Evolutionary conservation across 2,888 invertebrate genomes (phyloP), one percentile per base, ranked within the genome.

Genomic region (Melanotus villosus): DNA sequence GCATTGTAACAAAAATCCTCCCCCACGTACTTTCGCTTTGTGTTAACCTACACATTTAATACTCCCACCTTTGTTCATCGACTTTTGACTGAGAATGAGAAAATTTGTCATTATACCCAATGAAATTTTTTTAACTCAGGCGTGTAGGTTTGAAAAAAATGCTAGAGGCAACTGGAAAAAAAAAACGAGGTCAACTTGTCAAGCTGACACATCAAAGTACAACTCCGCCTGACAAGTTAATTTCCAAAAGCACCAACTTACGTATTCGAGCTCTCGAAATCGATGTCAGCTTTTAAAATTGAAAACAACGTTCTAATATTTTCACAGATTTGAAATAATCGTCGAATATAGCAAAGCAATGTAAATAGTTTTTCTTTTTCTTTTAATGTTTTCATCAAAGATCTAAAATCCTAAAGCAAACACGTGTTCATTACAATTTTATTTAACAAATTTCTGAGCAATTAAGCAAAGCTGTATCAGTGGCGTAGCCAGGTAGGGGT

Each of bases 161-260:
- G 18, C 32, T 2, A 30, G 6, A 32, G 32, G 52, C 52, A 47
- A 47, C 32, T 9, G n/a, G 9, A 41, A 32, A 52, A 52, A 52
- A 41, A 32, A 52, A 52, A 52, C 19, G 32, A 32, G 52, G 52
- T 30, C 52, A 52, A 18, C 50, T 16, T 50, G 50, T 50, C 50
- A 50, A 26, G 26, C 32, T 4, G 32, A 32, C 30, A 50, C 50
- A 50, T 50, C 50, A 52, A 52, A 52, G 32, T 52, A 32, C 30
- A 18, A 30, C 52, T 52, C n/a, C 10, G 52, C 16, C 10, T 47
- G 47, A 52, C 52, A 52, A 52, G 52, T 32, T 52, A 52, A 52
- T 52, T 52, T 52, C 32, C 16, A 52, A 52, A 52, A 16, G 52
- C 32, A 32, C 9, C 52, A 52, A 34, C 52, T 52, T 52, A 19